Evolutionary conservation across 2,888 invertebrate genomes (phyloP), one percentile per base, ranked within the genome.

Genomic region (Drosophila nigricruria): DNA sequence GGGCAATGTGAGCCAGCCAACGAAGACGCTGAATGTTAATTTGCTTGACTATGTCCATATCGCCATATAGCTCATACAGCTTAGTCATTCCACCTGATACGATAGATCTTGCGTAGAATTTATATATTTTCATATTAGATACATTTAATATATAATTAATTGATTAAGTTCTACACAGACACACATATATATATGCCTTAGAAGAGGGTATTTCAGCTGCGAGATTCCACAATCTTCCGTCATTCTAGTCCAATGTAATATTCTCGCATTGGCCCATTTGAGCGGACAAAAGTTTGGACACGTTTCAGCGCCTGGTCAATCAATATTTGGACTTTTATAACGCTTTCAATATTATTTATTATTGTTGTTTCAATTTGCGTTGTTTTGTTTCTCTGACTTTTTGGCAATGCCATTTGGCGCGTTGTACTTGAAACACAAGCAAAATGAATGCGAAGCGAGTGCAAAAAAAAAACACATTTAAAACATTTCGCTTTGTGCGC

Each of bases 361-460:
- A 40, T 18, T 54, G 53, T 68, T 73, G 18, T 69, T 30, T 10
- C 4, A 4, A 23, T 43, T 16, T 40, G 12, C 12, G 3, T 12
- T 32, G n/a, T 8, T 8, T 38, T 58, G 10, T 40, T 16, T 53
- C 54, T 58, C 49, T 45, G 69, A 36, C 30, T 38, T 47, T 72
- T 76, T 60, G 73, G 70, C 77, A 73, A 62, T 73, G 76, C 74
- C 77, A 73, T 73, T 73, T 65, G 56, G 56, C 40, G 8, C 32
- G 30, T 63, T 78, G 74, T 77, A 77, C 77, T 77, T 77, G 77
- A 77, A 78, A 67, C 62, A 68, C 49, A 43, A 42, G 53, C 47
- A n/a, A n/a, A n/a, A n/a, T n/a, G 23, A 62, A 16, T 25, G 42
- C 42, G 6, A n/a, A n/a, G 47, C 49, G 49, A 49, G 49, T 27